phyloP scores from a whole-genome alignment of 2,888 invertebrate species.

The Orgyia antiqua region DNA sequence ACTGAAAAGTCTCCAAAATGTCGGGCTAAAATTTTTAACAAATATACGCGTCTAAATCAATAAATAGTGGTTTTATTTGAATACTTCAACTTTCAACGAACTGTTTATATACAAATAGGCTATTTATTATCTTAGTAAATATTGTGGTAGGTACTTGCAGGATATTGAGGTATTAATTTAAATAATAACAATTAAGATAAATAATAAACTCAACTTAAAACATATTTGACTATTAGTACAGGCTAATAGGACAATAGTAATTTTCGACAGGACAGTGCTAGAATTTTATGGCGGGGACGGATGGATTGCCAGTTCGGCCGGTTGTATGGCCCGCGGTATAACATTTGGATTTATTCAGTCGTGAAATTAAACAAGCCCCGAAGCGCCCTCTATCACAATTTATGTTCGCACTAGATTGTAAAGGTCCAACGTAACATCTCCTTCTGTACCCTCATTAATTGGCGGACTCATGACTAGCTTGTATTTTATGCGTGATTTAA shows the following conservation, averaged over 20 bases:
- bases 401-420: slow-evolving; percentile 72
- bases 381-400: slow-evolving; percentile 67
- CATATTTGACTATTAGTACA: not conserved
- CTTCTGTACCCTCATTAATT: slow-evolving; percentile 59
- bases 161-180: too few relatives aligned
- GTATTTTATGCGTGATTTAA: slow-evolving; percentile 44
- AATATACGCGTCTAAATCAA: too few relatives aligned
- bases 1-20: too few relatives aligned
- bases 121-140: too few relatives aligned
- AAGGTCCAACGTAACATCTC: slow-evolving; percentile 52
- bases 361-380: slow-evolving; percentile 74
- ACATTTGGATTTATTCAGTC: slow-evolving; percentile 75
- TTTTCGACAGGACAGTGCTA: slow-evolving; percentile 32
- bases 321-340: slow-evolving; percentile 45
- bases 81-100: too few relatives aligned
- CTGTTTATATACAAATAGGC: too few relatives aligned
- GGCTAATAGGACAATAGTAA: slow-evolving; percentile 17
- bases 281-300: slow-evolving; percentile 58
- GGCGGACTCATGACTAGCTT: slow-evolving; percentile 43
- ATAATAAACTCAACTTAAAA: not conserved
- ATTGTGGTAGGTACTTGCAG: too few relatives aligned
- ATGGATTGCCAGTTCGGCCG: slow-evolving; percentile 42
- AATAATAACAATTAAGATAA: too few relatives aligned
- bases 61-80: too few relatives aligned
- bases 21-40: too few relatives aligned